Base-by-base conservation (phyloP, 2,888 invertebrate genomes). In the Habroteleia sp. region DNA sequence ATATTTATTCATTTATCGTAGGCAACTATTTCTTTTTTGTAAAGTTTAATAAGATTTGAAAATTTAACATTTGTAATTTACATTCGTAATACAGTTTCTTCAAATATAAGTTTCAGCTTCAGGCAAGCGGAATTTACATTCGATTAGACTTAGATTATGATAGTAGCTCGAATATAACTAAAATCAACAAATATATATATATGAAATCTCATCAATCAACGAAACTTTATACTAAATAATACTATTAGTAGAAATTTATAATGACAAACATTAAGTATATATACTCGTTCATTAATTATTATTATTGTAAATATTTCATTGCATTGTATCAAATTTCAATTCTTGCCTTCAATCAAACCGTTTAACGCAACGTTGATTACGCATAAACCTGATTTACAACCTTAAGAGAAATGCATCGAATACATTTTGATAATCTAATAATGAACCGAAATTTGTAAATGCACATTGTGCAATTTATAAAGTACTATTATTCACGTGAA, bases 31-130 rank as follows among this genome's bases (percentile, higher is more conserved):
- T 68, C 56, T 82, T 83, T 73, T 82, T 80, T 81, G 82, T 83
- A 83, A 81, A 84, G 83, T 87, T 86, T 84, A 82, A 85, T 83
- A 87, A 86, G 85, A 85, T 83, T 87, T 82, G 82, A 84, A 86
- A 87, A 83, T 82, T 77, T 76, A 84, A 84, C 82, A 77, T 79
- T 80, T 84, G 81, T 84, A 85, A 86, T 84, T 85, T 82, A 86
- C 83, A 84, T 81, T 77, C 82, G 82, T 83, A 84, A 85, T 79
- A 52, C 60, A 74, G 60, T 74, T 58, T 37, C 52, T 11, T 27
- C 20, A n/a, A n/a, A n/a, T n/a, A n/a, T n/a, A n/a, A n/a, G n/a
- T 10, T 27, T 65, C 17, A 11, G 6, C 8, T 44, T 52, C 42
- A 31, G 35, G 33, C 14, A 37, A 48, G 41, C 13, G 23, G 23